Evolutionary conservation across 2,113 vertebrate genomes (phyloP).

Genomic region (Recurvirostra avosetta): DNA sequence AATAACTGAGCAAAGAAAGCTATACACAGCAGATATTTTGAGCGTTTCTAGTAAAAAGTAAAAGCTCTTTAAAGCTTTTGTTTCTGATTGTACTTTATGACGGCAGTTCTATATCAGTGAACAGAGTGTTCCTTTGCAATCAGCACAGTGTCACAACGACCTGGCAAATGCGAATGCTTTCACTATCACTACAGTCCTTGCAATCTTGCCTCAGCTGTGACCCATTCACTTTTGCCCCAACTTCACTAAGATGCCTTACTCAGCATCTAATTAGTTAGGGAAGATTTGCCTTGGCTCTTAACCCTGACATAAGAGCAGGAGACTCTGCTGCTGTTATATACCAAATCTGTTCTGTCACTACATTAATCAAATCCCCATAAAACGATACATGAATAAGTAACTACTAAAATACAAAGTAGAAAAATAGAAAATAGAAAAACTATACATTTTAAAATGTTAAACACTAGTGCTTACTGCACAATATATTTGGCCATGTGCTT

Average conservation of each 20-base stretch:
- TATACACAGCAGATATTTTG: background rate
- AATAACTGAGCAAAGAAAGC: background rate
- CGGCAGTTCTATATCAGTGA: constrained; percentile 75
- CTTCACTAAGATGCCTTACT: constrained; percentile 78
- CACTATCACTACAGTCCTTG: constrained; percentile 74
- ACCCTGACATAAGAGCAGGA: constrained; percentile 75
- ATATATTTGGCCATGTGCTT: background rate
- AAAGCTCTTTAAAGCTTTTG: constrained; percentile 51
- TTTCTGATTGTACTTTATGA: constrained; percentile 72
- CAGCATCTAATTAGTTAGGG: constrained; percentile 82
- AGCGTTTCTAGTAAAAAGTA: constrained; percentile 7
- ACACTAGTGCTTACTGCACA: background rate
- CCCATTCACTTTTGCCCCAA: constrained; percentile 77
- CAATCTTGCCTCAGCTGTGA: constrained; percentile 74
- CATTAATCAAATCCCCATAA: constrained; percentile 69
- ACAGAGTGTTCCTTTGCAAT: constrained; percentile 78
- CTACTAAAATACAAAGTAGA: constrained; percentile 34
- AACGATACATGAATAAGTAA: constrained; percentile 51
- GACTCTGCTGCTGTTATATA: constrained; percentile 68
- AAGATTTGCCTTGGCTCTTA: constrained; percentile 74
- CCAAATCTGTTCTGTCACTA: constrained; percentile 80
- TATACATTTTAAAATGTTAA: background rate
- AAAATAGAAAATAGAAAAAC: background rate
- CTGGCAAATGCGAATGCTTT: constrained; percentile 75
- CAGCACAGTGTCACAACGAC: constrained; percentile 80